Conservation (phyloP, 2,113 vertebrate genomes). For the Tyrannus savana region DNA sequence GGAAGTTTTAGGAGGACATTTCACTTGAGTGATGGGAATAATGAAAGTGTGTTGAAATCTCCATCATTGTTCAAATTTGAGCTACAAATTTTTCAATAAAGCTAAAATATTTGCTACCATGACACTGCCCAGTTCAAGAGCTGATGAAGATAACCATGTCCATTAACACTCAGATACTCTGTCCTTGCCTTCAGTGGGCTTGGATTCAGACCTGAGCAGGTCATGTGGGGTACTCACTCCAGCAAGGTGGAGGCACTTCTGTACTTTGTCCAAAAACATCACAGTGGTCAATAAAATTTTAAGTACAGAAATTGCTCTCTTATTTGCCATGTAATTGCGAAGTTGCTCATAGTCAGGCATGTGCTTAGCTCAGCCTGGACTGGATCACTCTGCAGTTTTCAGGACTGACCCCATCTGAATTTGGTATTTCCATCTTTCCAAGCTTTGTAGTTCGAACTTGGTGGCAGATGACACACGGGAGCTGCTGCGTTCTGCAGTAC, state of each 20-base stretch:
- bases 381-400: not conserved
- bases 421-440: not conserved
- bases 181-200: not conserved
- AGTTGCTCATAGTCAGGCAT: rapidly evolving
- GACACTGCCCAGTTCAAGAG: not conserved
- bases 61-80: not conserved
- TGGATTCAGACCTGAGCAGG: not conserved
- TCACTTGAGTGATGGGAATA: not conserved
- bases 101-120: not conserved
- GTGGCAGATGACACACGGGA: rapidly evolving
- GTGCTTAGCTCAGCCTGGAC: not conserved
- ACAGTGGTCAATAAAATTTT: not conserved
- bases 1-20: not conserved
- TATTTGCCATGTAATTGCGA: not conserved
- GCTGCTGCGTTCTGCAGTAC: rapidly evolving
- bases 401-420: not conserved
- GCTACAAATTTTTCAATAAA: not conserved
- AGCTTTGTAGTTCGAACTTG: not conserved
- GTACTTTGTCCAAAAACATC: not conserved
- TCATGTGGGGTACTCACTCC: not conserved
- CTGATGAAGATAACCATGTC: not conserved
- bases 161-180: too few relatives aligned
- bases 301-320: not conserved
- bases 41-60: not conserved
- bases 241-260: not conserved